These are phyloP conservation scores for Nudaria mundana DNA, from an alignment of 2,888 invertebrate species.

Conservation along the genomic window DNA sequence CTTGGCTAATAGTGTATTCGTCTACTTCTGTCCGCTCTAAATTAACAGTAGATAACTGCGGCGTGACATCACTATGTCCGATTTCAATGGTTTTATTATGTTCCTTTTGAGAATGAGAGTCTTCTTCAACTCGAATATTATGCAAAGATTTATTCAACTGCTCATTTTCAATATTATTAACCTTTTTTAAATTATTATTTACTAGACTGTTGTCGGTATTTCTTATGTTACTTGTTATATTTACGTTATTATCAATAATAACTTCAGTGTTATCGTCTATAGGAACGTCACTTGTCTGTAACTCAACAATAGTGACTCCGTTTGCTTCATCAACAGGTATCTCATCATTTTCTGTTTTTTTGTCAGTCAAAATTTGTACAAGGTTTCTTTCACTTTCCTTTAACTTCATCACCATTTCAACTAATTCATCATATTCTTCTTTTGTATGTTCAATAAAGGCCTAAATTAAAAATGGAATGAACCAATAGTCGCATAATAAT, in stretches of 20 bases:
- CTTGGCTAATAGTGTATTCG: conserved; percentile 24
- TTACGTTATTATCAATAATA: conserved; percentile 23
- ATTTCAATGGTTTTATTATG: conserved; percentile 26
- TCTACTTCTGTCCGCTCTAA: conserved; percentile 18
- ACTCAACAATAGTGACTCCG: conserved; percentile 23
- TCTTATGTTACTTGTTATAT: conserved; percentile 40
- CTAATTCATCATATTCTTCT: conserved; percentile 82
- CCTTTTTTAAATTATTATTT: conserved; percentile 65
- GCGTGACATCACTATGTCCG: conserved; percentile 12
- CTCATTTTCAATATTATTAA: conserved; percentile 72
- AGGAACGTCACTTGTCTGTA: conserved; percentile 25
- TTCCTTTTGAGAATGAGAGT: conserved; percentile 34
- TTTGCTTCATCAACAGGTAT: conserved; percentile 51
- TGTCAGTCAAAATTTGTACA: conserved; percentile 74
- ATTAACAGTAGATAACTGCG: conserved; percentile 15
- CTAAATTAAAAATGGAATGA: conserved; percentile 63
- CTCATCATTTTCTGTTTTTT: conserved; percentile 60
- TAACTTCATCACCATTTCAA: conserved; percentile 84
- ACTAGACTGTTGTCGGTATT: conserved; percentile 41
- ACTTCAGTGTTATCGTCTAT: conserved; percentile 29
- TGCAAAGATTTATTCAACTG: conserved; percentile 67
- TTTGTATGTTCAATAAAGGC: conserved; percentile 76
- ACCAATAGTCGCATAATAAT: conserved; percentile 16
- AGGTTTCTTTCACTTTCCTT: conserved; percentile 86
- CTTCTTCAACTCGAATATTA: conserved; percentile 44